These are phyloP conservation scores for Platynereis dumerilii DNA, from an alignment of 2,888 invertebrate species.

Conservation along the genomic window DNA sequence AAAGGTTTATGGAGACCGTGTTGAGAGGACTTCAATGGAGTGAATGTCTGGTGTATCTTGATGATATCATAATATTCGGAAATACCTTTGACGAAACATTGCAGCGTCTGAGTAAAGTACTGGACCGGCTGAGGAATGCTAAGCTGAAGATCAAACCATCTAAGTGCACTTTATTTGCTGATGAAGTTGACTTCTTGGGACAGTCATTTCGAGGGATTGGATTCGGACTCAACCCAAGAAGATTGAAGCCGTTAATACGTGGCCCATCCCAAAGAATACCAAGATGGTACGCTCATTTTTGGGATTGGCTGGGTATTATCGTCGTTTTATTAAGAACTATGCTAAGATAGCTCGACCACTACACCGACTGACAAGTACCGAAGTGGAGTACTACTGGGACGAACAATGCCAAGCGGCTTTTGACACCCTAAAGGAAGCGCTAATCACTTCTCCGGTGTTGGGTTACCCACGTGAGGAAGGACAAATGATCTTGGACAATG, in stretches of 20 bases:
- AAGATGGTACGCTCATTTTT: constrained; percentile 23
- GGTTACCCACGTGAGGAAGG: constrained; percentile 19
- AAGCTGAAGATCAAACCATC: constrained; percentile 32
- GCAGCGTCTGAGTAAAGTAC: neutral
- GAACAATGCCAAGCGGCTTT: constrained; percentile 28
- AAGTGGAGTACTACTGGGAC: constrained; percentile 29
- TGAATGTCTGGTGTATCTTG: constrained; percentile 5
- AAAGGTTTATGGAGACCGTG: neutral
- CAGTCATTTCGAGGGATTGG: constrained; percentile 23
- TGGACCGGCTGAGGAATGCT: constrained; percentile 19
- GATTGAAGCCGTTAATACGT: constrained; percentile 13
- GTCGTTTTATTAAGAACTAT: constrained; percentile 25
- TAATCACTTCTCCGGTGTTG: constrained; percentile 24
- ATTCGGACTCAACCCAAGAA: constrained; percentile 23
- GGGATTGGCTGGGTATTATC: constrained; percentile 26
- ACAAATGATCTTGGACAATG: constrained; percentile 28
- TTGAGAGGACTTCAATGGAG: neutral
- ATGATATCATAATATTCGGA: constrained; percentile 3
- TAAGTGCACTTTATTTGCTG: constrained; percentile 28
- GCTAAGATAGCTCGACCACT: constrained; percentile 24
- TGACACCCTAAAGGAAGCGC: constrained; percentile 16
- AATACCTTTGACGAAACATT: constrained; percentile 6
- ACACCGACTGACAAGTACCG: neutral
- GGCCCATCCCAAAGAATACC: constrained; percentile 22
- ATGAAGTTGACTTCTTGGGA: constrained; percentile 24